Evolutionary conservation across 2,888 invertebrate genomes (phyloP).

Genomic region (Oscheius sp.): DNA sequence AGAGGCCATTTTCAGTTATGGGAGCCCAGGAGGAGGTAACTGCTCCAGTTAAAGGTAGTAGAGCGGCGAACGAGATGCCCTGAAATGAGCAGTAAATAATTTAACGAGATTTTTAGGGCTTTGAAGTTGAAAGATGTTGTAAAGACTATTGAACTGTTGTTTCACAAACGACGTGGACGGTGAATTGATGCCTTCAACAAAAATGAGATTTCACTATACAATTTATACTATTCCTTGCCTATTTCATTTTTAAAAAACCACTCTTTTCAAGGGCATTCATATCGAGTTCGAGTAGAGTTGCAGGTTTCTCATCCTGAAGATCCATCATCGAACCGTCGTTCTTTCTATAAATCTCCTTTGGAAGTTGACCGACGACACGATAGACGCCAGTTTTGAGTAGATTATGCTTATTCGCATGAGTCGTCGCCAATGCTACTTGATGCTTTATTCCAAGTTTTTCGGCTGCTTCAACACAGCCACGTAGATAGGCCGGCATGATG

Average conservation of each 20-base stretch:
- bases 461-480: neutral
- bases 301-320: neutral
- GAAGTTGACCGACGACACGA: neutral
- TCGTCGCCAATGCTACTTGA: neutral
- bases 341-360: neutral
- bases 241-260: too few species aligned
- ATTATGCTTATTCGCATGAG: conserved; percentile 23
- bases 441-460: neutral
- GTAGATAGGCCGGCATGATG: neutral
- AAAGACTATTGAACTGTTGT: too few species aligned
- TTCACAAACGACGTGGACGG: too few species aligned
- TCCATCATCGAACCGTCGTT: neutral
- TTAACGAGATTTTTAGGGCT: too few species aligned
- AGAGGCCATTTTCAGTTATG: conserved; percentile 45
- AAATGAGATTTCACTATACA: too few species aligned
- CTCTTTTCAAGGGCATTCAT: too few species aligned
- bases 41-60: conserved; percentile 48
- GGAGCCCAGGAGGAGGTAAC: conserved; percentile 53
- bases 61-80: conserved; percentile 47
- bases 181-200: too few species aligned
- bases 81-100: conserved; percentile 28
- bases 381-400: too few species aligned
- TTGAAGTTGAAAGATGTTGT: too few species aligned
- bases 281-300: neutral
- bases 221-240: neutral